phyloP scores from a whole-genome alignment of 37 sponge, comb jelly and placozoan genomes.

The Mnemiopsis leidyi region DNA sequence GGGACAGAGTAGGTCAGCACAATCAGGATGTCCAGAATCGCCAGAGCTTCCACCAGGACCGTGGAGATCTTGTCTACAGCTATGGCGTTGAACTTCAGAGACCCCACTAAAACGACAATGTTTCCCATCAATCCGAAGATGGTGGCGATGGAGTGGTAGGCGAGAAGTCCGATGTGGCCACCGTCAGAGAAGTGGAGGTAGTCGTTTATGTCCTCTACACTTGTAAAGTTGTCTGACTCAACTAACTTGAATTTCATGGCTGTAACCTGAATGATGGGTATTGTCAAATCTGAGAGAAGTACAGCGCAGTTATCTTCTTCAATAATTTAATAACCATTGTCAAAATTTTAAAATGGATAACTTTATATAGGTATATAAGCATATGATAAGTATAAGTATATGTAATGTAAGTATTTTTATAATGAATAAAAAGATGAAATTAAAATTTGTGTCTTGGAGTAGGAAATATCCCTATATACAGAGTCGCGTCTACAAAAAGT shows the following conservation, averaged over 20 bases:
- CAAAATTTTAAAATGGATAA: no score
- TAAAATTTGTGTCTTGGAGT: no score
- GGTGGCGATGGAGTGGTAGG: slow-evolving; percentile 30
- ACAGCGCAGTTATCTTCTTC: no score
- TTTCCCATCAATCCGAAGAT: background rate
- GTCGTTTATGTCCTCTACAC: background rate
- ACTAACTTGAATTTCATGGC: slow-evolving; percentile 25
- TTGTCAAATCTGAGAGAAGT: no score
- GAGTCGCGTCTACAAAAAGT: no score
- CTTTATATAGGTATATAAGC: no score
- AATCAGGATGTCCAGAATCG: background rate
- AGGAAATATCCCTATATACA: no score
- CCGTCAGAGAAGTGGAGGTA: background rate
- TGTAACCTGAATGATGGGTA: background rate
- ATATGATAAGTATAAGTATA: no score
- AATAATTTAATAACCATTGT: no score
- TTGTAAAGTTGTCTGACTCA: background rate
- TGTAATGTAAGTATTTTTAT: no score
- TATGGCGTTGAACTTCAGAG: background rate
- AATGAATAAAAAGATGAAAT: no score
- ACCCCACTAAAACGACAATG: background rate
- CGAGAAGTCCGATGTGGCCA: background rate
- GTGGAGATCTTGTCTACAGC: slow-evolving; percentile 21
- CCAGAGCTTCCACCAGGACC: background rate
- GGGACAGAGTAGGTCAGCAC: background rate